Base-by-base conservation (phyloP, 2,888 invertebrate genomes). In the Caenorhabditis sp. region DNA sequence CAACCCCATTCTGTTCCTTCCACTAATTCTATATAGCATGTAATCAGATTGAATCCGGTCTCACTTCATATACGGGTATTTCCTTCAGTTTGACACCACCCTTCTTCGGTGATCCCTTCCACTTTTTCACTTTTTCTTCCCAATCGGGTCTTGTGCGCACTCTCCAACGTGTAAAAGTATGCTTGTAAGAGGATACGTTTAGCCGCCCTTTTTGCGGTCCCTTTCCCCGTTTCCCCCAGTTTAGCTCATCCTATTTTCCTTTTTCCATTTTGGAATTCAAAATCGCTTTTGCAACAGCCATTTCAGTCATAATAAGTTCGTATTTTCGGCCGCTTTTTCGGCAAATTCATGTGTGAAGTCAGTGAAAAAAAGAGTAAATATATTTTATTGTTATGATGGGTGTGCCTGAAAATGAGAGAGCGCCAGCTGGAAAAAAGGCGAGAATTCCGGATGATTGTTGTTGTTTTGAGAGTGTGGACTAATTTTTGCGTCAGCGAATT, bases 161-260 rank as follows among this genome's bases (percentile, higher is more conserved):
- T 46, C 32, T 39, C 27, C 48, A 46, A 66, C 66, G 68, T 68
- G 68, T 59, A 68, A 68, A 68, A 68, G 68, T 68, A 59, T 27
- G 66, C 66, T 46, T 68, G 68, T 68, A 68, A 68, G 58, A 59
- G 68, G 68, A 68, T 68, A 68, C 59, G 52, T 68, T 68, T 68
- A 55, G 66, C 66, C 66, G 58, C 68, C 50, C 48, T 30, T 59
- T 59, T 68, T 58, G 27, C 37, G 56, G 48, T 27, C 27, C 27
- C 37, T 24, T 35, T 46, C 41, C 13, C 32, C 27, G 35, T 55
- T 45, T 55, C 30, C 27, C 52, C 58, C 41, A 66, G 48, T 66
- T 58, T 66, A 58, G 56, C 50, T 56, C 56, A 55, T 66, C 50
- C n/a, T 24, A 20, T 7, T 66, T 39, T 39, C 22, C 13, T n/a